Evolutionary conservation across 1,140 invertebrate genomes (phyloP), one percentile per base, ranked within the genome.

Genomic region (Macrotrachela quadricornifera): DNA sequence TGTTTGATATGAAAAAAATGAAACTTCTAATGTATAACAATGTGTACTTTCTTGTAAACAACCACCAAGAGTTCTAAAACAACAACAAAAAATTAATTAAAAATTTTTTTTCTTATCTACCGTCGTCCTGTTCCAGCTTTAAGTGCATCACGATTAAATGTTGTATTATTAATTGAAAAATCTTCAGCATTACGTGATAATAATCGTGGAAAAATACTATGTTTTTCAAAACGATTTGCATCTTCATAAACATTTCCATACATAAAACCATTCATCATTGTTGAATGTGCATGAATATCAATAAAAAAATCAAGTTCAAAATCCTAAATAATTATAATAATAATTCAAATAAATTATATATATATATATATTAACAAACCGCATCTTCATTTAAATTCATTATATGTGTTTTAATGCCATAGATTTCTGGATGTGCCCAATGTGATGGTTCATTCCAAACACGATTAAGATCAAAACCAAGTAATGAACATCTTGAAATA

Each of bases 171-270:
- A 13, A 76, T 58, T 21, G 79, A 77, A 64, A 84, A 91, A 61
- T 90, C 86, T 57, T 85, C 80, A 11, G 83, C 78, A 62, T 81
- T 78, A 62, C 79, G 77, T 58, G 81, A 77, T 52, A 91, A 72
- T n/a, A 90, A 68, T 68, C 88, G 86, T 0, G 86, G 85, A 62
- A 91, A 82, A 3, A 90, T 77, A 36, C 84, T 64, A 52, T 71
- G 70, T 50, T 60, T 59, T 49, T 71, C 68, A 53, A 64, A 65
- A 21, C 67, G 56, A 3, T 63, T 63, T 9, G 60, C 57, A 52
- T 95, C 86, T 58, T 92, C 87, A 62, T 87, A 94, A 0, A 84
- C 82, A 69, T 92, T 95, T 10, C 91, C 91, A 63, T 90, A 87
- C 56, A 96, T 79, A 70, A 95, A 96, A 40, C 84, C 79, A 15